Percentiles rank a stretch among this genome's conserved stretches.
phyloP scores from a whole-genome alignment of 2,113 vertebrate genomes.

The Panthera uncia region DNA sequence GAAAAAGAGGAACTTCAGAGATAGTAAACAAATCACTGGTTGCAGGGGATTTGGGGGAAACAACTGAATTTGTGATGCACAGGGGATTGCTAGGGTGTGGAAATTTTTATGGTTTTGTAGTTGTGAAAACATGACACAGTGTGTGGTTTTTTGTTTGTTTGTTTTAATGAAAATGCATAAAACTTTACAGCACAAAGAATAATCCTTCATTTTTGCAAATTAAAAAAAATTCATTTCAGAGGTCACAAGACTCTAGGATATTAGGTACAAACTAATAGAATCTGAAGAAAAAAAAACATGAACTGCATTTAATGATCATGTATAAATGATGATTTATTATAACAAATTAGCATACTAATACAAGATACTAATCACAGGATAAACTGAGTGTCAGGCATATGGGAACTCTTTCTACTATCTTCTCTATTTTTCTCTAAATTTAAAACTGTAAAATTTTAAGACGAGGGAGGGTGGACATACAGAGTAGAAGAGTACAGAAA shows the following conservation, averaged over 20 bases:
- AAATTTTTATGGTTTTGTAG: neutral
- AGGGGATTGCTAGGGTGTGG: neutral
- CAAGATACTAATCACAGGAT: neutral
- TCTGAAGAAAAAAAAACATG: neutral
- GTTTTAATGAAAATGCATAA: neutral
- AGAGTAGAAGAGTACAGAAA: neutral
- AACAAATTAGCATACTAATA: neutral
- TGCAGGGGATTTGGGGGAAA: fast-evolving
- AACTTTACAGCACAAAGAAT: neutral
- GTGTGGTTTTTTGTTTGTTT: neutral
- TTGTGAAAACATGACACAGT: neutral
- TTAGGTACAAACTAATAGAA: neutral
- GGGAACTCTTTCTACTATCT: neutral
- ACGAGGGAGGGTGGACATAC: too few relatives aligned
- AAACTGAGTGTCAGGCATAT: neutral
- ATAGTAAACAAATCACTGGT: neutral
- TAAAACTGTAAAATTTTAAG: neutral
- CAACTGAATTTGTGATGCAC: neutral
- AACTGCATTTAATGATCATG: neutral
- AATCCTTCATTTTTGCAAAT: neutral
- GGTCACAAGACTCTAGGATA: fast-evolving
- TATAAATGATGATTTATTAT: neutral
- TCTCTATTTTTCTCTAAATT: neutral
- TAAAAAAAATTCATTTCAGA: neutral
- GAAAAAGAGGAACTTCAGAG: neutral